Evolutionary conservation across 2,888 invertebrate genomes (phyloP).

Genomic region (Apantesis nais): DNA sequence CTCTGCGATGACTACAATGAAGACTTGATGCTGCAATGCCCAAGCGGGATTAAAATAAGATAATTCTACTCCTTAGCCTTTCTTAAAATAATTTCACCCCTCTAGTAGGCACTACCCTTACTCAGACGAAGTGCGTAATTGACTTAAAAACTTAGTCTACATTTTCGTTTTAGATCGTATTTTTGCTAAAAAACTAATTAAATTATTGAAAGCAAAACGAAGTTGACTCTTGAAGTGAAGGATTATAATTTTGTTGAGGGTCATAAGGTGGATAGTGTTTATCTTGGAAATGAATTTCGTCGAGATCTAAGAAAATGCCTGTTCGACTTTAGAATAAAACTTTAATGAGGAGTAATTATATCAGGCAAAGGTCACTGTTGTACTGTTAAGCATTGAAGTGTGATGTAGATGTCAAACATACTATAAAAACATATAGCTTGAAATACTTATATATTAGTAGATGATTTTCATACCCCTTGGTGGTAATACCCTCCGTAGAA

Average conservation of each 20-base stretch:
- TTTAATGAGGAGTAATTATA: background rate
- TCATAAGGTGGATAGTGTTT: background rate
- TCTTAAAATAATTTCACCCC: conserved; percentile 42
- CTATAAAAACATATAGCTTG: too few species aligned
- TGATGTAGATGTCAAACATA: too few species aligned
- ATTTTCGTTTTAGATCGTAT: conserved; percentile 8
- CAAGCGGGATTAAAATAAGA: conserved; percentile 27
- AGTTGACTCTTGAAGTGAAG: background rate
- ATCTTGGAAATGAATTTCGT: background rate
- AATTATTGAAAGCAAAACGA: background rate
- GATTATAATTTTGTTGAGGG: background rate
- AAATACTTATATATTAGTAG: too few species aligned
- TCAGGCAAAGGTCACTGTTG: background rate
- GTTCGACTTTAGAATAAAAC: background rate
- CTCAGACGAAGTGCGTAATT: conserved; percentile 44
- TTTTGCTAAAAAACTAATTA: background rate
- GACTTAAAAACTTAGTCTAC: conserved; percentile 37
- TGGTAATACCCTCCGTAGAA: too few species aligned
- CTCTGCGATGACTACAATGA: too few species aligned
- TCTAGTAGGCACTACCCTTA: conserved; percentile 19
- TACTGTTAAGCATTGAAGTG: too few species aligned
- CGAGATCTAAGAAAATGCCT: background rate
- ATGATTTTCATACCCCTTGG: too few species aligned
- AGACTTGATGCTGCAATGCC: too few species aligned
- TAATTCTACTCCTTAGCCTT: conserved; percentile 45